Conservation (phyloP, 2,797 vertebrate genomes). For the Peromyscus nudipes region DNA sequence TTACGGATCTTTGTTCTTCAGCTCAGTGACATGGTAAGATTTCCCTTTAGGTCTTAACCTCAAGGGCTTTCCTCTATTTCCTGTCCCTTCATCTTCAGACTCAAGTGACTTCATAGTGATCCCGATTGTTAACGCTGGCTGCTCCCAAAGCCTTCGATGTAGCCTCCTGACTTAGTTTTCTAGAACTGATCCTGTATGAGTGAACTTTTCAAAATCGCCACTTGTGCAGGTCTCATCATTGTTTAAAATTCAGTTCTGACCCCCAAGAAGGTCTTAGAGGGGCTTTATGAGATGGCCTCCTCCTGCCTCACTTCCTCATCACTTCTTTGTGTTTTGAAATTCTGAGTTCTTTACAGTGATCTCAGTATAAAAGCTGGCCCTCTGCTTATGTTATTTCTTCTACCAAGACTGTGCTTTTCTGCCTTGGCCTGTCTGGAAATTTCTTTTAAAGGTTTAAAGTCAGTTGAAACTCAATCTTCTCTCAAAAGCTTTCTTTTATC, state of each 20-base stretch:
- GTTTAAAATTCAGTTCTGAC: not conserved
- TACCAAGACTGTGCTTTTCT: not conserved
- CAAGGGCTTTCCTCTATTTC: not conserved
- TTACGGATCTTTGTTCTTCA: not conserved
- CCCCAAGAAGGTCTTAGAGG: not conserved
- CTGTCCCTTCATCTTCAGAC: conserved; percentile 13
- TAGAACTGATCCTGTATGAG: not conserved
- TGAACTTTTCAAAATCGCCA: not conserved
- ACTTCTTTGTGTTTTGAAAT: not conserved
- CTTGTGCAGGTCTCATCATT: not conserved
- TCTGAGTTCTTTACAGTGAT: not conserved
- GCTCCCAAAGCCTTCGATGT: not conserved
- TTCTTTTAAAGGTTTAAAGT: not conserved
- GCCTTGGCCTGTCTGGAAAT: not conserved
- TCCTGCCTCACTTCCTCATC: not conserved
- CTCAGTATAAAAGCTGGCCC: not conserved
- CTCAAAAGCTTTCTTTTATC: not conserved
- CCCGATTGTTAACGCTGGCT: not conserved
- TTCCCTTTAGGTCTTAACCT: not conserved
- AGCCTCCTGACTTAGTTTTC: not conserved
- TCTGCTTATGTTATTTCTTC: not conserved
- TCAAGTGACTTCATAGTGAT: not conserved
- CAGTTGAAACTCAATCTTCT: not conserved
- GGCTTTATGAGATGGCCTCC: not conserved
- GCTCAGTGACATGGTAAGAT: not conserved